These are phyloP conservation scores for Lepidurus apus DNA, from an alignment of 1,140 invertebrate genomes.

Conservation along the genomic window DNA sequence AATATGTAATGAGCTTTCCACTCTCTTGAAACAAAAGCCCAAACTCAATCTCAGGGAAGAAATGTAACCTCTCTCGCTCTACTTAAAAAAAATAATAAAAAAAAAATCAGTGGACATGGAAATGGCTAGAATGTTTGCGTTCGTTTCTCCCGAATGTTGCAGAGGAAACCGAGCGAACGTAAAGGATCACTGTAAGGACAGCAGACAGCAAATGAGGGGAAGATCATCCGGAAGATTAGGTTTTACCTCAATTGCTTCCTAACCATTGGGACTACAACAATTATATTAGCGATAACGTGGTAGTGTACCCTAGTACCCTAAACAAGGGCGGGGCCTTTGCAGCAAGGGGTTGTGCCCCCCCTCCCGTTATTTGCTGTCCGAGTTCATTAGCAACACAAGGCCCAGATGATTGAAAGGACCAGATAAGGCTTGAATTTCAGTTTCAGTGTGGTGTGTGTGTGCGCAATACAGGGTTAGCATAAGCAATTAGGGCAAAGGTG, in stretches of 20 bases:
- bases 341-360: neutral
- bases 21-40: no score
- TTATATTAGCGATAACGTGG: neutral
- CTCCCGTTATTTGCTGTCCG: neutral
- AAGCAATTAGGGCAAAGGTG: conserved; percentile 13
- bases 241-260: neutral
- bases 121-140: no score
- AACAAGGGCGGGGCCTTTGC: neutral
- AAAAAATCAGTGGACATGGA: no score
- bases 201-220: no score
- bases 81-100: no score
- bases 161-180: no score
- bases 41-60: no score
- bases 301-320: neutral
- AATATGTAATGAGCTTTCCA: no score
- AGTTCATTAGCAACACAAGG: conserved; percentile 15
- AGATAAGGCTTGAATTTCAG: conserved; percentile 15
- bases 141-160: no score
- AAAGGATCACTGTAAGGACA: no score
- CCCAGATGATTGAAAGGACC: conserved; percentile 18
- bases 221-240: neutral
- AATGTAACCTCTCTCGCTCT: no score
- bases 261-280: neutral
- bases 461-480: conserved; percentile 3
- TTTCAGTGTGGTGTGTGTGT: neutral